A percentile compares a stretch with the other conserved stretches of the same genome.
Evolutionary conservation across 2,797 vertebrate genomes (phyloP).

Genomic region (Poeciliopsis infans): DNA sequence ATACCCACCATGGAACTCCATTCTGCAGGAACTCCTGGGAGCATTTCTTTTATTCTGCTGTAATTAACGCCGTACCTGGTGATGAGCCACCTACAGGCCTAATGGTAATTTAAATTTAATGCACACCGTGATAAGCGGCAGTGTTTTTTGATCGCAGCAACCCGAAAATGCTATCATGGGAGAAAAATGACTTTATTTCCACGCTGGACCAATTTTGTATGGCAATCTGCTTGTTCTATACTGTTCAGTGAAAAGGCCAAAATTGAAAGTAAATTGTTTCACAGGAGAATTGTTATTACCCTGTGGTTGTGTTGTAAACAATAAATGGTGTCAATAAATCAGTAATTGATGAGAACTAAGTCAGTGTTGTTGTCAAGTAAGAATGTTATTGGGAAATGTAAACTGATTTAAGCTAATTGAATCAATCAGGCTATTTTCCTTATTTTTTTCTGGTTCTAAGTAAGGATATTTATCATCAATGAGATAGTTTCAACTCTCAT

Average conservation of each 20-base stretch:
- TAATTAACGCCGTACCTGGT: conserved; percentile 63
- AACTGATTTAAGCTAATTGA: not conserved
- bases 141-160: conserved; percentile 25
- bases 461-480: not conserved
- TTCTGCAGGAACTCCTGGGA: conserved; percentile 44
- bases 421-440: not conserved
- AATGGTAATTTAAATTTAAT: conserved; percentile 46
- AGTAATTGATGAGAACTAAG: not conserved
- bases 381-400: not conserved
- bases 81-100: conserved; percentile 35
- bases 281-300: not conserved
- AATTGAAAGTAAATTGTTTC: conserved; percentile 7
- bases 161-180: conserved; percentile 38
- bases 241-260: conserved; percentile 15
- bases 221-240: conserved; percentile 8
- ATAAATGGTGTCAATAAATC: not conserved
- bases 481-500: not conserved
- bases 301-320: not conserved
- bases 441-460: not conserved
- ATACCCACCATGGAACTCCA: conserved; percentile 44
- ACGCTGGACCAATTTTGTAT: conserved; percentile 37
- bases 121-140: conserved; percentile 15
- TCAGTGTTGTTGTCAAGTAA: not conserved
- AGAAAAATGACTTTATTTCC: conserved; percentile 34
- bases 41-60: conserved; percentile 45